Conservation (phyloP, 2,113 vertebrate species). For the Corythornis vintsioides region DNA sequence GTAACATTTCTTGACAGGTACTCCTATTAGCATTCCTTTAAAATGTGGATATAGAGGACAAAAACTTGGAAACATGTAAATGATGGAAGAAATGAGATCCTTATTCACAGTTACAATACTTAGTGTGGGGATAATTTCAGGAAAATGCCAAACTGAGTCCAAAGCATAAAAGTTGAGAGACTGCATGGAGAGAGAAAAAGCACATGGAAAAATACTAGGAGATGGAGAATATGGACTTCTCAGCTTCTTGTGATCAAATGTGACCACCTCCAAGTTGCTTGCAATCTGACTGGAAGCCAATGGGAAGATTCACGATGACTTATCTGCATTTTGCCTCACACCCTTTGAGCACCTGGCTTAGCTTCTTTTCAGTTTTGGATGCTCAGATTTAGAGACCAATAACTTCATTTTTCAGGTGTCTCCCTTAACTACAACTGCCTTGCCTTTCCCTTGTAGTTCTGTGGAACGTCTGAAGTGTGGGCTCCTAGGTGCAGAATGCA, state of each 20-base stretch:
- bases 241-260: neutral
- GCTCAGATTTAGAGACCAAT: neutral
- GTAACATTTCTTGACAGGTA: constrained; percentile 60
- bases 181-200: neutral
- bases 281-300: neutral
- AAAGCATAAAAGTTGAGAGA: neutral
- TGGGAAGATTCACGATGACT: neutral
- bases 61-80: constrained; percentile 53
- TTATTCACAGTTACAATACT: neutral
- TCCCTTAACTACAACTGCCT: neutral
- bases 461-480: neutral
- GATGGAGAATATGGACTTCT: neutral
- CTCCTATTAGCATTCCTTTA: constrained; percentile 48
- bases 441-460: neutral
- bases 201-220: constrained; percentile 26
- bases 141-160: constrained; percentile 3
- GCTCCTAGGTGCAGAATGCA: neutral
- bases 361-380: neutral
- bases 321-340: neutral
- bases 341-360: neutral
- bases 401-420: neutral
- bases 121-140: neutral
- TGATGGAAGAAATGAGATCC: constrained; percentile 44
- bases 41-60: constrained; percentile 44
- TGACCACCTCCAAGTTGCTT: neutral